phyloP scores from a whole-genome alignment of 2,113 vertebrate species.

The Crotalus helleri region DNA sequence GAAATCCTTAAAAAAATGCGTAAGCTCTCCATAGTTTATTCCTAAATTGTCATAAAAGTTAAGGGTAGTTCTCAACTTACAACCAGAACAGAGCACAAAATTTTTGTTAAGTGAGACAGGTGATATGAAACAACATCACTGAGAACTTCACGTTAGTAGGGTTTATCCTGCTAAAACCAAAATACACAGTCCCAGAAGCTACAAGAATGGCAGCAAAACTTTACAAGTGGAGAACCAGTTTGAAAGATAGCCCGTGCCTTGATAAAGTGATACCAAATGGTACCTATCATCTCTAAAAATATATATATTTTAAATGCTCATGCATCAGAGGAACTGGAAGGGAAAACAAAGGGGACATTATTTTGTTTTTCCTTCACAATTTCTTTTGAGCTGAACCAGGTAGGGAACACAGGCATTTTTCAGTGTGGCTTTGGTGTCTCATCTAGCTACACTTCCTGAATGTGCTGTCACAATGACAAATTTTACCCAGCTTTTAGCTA shows the following conservation, averaged over 20 bases:
- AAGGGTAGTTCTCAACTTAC: too few species aligned
- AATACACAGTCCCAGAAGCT: neutral
- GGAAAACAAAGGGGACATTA: slow-evolving; percentile 48
- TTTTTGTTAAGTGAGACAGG: too few species aligned
- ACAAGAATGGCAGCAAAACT: neutral
- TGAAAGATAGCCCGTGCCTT: slow-evolving; percentile 42
- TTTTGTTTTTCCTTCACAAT: slow-evolving; percentile 57
- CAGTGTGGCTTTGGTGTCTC: slow-evolving; percentile 28
- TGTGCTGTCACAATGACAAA: slow-evolving; percentile 63
- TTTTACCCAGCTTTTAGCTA: slow-evolving; percentile 42
- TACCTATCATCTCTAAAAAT: slow-evolving; percentile 46
- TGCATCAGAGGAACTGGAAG: slow-evolving; percentile 58
- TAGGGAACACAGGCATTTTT: slow-evolving; percentile 57
- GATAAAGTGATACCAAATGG: slow-evolving; percentile 49
- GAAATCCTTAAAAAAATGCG: neutral
- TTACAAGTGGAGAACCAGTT: neutral
- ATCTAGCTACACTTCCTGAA: slow-evolving; percentile 53
- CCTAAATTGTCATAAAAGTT: slow-evolving; percentile 39
- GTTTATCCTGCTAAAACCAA: neutral
- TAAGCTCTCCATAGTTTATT: neutral
- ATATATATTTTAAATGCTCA: slow-evolving; percentile 25
- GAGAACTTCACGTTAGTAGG: neutral
- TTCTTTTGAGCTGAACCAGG: slow-evolving; percentile 53
- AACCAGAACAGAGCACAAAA: too few species aligned
- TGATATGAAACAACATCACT: neutral